Conservation (phyloP, 2,113 vertebrate genomes). For the Halcyon senegalensis region DNA sequence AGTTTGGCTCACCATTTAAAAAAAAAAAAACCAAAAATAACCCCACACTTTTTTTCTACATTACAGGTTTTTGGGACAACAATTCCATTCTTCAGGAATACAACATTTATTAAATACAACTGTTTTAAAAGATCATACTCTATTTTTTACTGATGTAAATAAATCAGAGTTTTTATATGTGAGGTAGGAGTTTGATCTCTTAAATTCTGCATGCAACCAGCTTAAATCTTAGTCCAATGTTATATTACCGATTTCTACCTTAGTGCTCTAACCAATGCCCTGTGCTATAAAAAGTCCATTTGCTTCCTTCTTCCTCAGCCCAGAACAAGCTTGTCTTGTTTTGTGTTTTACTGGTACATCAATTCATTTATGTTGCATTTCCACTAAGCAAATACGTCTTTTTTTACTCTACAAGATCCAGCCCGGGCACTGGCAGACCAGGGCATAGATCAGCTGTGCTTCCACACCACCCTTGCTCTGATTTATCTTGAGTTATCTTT, state of each 20-base stretch:
- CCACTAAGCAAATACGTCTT: not conserved
- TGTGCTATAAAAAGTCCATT: not conserved
- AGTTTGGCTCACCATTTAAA: not conserved
- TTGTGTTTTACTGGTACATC: constrained; percentile 15
- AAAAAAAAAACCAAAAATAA: not conserved
- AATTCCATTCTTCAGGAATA: not conserved
- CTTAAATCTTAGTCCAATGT: not conserved
- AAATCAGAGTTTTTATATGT: constrained; percentile 28
- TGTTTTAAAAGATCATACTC: constrained; percentile 9
- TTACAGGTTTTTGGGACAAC: not conserved
- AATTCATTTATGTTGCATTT: not conserved
- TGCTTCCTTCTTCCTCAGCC: not conserved
- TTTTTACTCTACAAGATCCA: not conserved
- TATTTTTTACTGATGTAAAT: constrained; percentile 51
- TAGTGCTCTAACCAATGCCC: not conserved
- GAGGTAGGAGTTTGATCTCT: not conserved
- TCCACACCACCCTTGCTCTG: not conserved
- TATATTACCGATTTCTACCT: not conserved
- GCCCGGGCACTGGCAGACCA: not conserved
- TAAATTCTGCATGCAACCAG: not conserved
- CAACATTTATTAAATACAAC: not conserved
- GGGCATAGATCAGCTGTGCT: not conserved
- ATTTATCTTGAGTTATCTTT: not conserved
- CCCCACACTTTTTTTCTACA: not conserved
- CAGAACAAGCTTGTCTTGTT: not conserved